A percentile compares a stretch with the other conserved stretches of the same genome.
Evolutionary conservation across 2,113 vertebrate species (phyloP).

Genomic region (Phrynosoma blainvillii): DNA sequence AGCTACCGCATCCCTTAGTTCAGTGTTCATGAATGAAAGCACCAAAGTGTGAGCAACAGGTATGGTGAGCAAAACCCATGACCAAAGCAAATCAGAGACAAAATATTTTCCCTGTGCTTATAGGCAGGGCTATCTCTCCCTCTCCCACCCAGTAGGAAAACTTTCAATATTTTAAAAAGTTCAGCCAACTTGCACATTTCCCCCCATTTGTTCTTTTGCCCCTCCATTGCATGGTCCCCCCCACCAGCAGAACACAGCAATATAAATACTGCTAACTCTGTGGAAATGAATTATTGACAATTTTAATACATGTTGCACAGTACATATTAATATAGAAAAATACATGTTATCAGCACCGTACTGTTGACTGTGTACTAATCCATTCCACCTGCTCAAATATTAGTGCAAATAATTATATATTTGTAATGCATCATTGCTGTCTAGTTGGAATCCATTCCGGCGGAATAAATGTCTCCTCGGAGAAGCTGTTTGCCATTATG

Average conservation of each 20-base stretch:
- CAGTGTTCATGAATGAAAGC: too few relatives aligned
- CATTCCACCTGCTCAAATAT: slow-evolving; percentile 99
- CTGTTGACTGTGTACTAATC: slow-evolving; percentile 98
- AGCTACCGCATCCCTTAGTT: too few relatives aligned
- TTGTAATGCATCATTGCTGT: slow-evolving; percentile 84
- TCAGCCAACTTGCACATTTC: slow-evolving; percentile 65
- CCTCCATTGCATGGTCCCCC: neutral
- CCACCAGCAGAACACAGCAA: slow-evolving; percentile 72
- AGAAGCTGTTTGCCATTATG: slow-evolving; percentile 75
- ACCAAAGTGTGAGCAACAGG: too few relatives aligned
- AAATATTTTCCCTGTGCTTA: too few relatives aligned
- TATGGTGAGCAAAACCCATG: slow-evolving; percentile 30
- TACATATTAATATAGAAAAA: slow-evolving; percentile 86
- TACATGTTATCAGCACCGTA: slow-evolving; percentile 82
- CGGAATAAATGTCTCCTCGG: slow-evolving; percentile 78
- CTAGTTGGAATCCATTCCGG: slow-evolving; percentile 74
- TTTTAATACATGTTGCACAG: slow-evolving; percentile 85
- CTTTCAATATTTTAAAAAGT: slow-evolving; percentile 63
- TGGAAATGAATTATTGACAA: slow-evolving; percentile 83
- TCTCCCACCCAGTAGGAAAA: neutral
- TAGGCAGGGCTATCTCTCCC: too few relatives aligned
- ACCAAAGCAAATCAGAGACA: slow-evolving; percentile 24
- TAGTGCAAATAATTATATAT: slow-evolving; percentile 88
- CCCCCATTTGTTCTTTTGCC: slow-evolving; percentile 65
- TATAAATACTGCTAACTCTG: slow-evolving; percentile 81